Percentiles rank a stretch among this genome's conserved stretches.
Evolutionary conservation across 2,797 vertebrate genomes (phyloP).

Genomic region (Schizothorax lantsangensis): DNA sequence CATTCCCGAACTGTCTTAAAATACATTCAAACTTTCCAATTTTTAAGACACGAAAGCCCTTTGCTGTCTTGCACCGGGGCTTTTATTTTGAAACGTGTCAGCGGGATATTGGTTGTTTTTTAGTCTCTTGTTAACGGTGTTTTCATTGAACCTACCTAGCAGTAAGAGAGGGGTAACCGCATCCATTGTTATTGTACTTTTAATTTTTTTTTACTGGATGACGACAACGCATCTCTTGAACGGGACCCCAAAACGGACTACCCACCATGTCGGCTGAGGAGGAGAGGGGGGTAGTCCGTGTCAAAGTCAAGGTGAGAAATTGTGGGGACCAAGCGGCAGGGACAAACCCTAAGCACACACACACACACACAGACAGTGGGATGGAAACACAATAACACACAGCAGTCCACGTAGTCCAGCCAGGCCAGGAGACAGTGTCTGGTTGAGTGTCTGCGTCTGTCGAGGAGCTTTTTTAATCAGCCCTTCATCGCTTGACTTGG

Average conservation of each 20-base stretch:
- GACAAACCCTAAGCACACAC: neutral
- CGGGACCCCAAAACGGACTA: conserved; percentile 54
- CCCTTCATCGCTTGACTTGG: neutral
- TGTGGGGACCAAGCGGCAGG: conserved; percentile 11
- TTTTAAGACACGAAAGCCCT: neutral
- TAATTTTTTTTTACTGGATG: conserved; percentile 49
- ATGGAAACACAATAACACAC: conserved; percentile 21
- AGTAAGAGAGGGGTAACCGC: conserved; percentile 28
- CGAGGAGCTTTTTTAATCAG: neutral
- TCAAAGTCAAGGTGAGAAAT: conserved; percentile 81
- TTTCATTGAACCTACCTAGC: conserved; percentile 48
- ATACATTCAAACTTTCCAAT: neutral
- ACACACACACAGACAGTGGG: neutral
- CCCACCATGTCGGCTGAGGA: conserved; percentile 79
- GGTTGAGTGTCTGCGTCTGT: conserved; percentile 2
- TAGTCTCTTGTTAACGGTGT: conserved; percentile 16
- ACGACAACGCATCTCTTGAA: conserved; percentile 44
- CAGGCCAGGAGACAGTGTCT: conserved; percentile 26
- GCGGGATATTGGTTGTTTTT: conserved; percentile 32
- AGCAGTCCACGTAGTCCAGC: neutral
- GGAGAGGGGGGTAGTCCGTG: conserved; percentile 83
- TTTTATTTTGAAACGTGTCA: conserved; percentile 64
- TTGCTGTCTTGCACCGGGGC: neutral
- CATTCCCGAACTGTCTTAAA: neutral
- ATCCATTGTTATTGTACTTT: conserved; percentile 59